Percentiles rank a stretch among this genome's conserved stretches.
phyloP scores from a whole-genome alignment of 2,797 vertebrate species.

The Eulemur albifrons region DNA sequence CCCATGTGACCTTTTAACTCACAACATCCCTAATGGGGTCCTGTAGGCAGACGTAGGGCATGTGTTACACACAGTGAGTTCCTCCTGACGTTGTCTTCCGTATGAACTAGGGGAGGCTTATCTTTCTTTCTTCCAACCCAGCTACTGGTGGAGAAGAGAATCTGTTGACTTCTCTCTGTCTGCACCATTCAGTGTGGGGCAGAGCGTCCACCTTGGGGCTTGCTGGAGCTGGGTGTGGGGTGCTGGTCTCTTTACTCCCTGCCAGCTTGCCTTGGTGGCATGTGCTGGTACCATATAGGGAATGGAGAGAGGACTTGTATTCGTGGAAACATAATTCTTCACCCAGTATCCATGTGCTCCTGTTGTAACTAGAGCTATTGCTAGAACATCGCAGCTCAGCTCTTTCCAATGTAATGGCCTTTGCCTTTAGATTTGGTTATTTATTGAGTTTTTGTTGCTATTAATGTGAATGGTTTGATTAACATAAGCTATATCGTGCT shows the following conservation, averaged over 20 bases:
- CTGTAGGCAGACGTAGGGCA: neutral
- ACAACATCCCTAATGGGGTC: neutral
- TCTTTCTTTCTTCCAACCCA: neutral
- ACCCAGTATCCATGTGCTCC: fast-evolving
- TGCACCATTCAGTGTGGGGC: neutral
- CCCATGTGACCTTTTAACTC: neutral
- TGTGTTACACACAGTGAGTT: neutral
- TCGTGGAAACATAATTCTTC: neutral
- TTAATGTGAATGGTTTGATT: neutral
- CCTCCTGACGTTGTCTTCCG: neutral
- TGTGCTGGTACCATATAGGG: fast-evolving
- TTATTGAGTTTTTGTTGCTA: neutral
- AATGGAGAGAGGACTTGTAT: neutral
- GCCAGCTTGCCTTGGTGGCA: too few relatives aligned
- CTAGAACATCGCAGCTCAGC: neutral
- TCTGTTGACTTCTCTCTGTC: neutral
- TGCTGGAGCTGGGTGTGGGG: neutral
- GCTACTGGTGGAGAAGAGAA: neutral
- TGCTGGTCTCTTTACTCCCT: neutral
- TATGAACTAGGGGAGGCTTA: neutral
- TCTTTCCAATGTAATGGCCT: neutral
- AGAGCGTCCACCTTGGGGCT: fast-evolving
- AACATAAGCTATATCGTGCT: neutral
- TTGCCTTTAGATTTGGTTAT: neutral
- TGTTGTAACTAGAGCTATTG: neutral